A percentile compares a stretch with the other conserved stretches of the same genome.
phyloP scores from a whole-genome alignment of 2,888 invertebrate species.

The Synanthedon tipuliformis region DNA sequence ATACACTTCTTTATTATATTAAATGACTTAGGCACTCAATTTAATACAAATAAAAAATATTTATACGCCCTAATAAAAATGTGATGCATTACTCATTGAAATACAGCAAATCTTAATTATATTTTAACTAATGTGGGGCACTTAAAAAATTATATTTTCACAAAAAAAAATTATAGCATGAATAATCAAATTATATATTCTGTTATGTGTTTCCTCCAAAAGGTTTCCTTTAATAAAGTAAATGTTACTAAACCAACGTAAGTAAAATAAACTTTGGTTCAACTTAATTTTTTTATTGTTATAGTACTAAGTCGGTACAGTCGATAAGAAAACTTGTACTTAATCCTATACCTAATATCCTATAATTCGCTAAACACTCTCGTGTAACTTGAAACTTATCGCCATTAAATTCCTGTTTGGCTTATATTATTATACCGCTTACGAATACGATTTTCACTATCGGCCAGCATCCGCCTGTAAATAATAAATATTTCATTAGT shows the following conservation, averaged over 20 bases:
- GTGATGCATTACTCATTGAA: no score
- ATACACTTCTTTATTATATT: slow-evolving; percentile 9
- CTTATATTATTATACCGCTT: not conserved
- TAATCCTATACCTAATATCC: not conserved
- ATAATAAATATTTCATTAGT: slow-evolving; percentile 8
- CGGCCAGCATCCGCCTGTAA: slow-evolving; percentile 31
- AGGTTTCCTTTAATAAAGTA: no score
- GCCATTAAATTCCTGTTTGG: no score
- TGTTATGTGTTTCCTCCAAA: not conserved
- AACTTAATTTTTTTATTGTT: not conserved
- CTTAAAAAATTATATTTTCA: no score
- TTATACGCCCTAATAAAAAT: slow-evolving; percentile 8
- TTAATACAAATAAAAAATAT: slow-evolving; percentile 3
- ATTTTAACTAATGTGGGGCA: no score
- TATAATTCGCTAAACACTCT: slow-evolving; percentile 1
- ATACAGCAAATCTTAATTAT: no score
- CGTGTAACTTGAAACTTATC: not conserved
- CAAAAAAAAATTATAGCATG: no score
- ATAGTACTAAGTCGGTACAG: slow-evolving; percentile 1
- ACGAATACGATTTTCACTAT: slow-evolving; percentile 10
- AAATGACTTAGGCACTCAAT: slow-evolving; percentile 45
- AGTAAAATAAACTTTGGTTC: slow-evolving; percentile 6
- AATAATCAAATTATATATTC: no score
- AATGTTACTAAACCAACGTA: not conserved
- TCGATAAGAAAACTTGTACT: not conserved